Evolutionary conservation across 2,113 vertebrate genomes (phyloP).

Genomic region (Notothenia coriiceps): DNA sequence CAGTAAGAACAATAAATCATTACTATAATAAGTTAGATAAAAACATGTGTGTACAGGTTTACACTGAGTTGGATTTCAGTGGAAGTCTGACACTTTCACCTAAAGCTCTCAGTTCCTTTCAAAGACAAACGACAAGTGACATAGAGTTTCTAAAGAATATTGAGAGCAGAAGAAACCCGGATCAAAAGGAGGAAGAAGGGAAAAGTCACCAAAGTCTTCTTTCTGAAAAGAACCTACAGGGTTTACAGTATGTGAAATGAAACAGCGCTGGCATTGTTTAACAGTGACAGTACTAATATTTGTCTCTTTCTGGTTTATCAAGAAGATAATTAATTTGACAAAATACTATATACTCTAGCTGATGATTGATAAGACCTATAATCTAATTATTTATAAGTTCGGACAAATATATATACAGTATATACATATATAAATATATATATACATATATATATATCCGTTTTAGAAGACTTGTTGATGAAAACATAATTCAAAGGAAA

Average conservation of each 20-base stretch:
- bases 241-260: background rate
- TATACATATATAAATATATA: too few species aligned
- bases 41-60: background rate
- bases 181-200: too few species aligned
- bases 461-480: background rate
- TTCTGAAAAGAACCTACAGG: background rate
- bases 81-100: background rate
- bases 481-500: too few species aligned
- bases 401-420: background rate
- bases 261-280: background rate
- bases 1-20: background rate
- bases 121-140: background rate
- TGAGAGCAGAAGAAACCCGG: too few species aligned
- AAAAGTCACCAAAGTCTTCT: background rate
- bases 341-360: background rate
- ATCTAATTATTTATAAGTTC: conserved; percentile 1
- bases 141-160: background rate
- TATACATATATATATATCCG: too few species aligned
- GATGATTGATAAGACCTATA: background rate
- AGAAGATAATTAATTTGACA: background rate
- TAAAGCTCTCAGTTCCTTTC: background rate
- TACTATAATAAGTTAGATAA: background rate
- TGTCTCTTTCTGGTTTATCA: background rate
- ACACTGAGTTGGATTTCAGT: background rate
- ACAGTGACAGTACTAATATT: too few species aligned